phyloP scores from a whole-genome alignment of 2,888 invertebrate species.

The Latrodectus hesperus region DNA sequence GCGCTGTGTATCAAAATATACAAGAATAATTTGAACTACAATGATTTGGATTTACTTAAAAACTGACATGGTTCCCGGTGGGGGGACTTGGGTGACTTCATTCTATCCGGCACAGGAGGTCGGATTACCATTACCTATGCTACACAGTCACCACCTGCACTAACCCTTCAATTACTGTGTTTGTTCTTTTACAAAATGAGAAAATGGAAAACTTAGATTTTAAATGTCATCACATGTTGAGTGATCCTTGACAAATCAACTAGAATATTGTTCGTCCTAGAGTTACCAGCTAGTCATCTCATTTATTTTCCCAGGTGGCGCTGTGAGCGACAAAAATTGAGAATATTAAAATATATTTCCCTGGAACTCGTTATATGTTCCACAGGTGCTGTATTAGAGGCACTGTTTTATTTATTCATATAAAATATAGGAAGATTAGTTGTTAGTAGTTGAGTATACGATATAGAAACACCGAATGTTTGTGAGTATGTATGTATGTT shows the following conservation, averaged over 20 bases:
- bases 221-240: conserved; percentile 58
- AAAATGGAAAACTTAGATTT: conserved; percentile 61
- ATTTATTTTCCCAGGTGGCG: conserved; percentile 57
- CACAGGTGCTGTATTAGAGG: conserved; percentile 65
- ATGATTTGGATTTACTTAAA: not conserved
- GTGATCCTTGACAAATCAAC: conserved; percentile 64
- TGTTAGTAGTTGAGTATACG: conserved; percentile 68
- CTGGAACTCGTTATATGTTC: conserved; percentile 63
- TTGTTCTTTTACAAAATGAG: conserved; percentile 49
- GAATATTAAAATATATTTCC: conserved; percentile 36
- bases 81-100: conserved; percentile 68
- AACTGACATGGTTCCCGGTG: conserved; percentile 49
- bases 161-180: conserved; percentile 57
- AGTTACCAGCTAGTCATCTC: conserved; percentile 61
- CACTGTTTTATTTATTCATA: conserved; percentile 70
- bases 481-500: conserved; percentile 69
- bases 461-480: conserved; percentile 58
- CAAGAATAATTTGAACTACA: not conserved
- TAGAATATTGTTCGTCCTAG: conserved; percentile 57
- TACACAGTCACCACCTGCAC: conserved; percentile 67
- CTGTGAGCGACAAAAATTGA: conserved; percentile 54
- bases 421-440: conserved; percentile 68
- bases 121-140: conserved; percentile 64
- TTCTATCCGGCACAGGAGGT: conserved; percentile 39
- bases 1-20: conserved; percentile 30